phyloP scores from a whole-genome alignment of 1,140 invertebrate species.

The Eciton burchellii region DNA sequence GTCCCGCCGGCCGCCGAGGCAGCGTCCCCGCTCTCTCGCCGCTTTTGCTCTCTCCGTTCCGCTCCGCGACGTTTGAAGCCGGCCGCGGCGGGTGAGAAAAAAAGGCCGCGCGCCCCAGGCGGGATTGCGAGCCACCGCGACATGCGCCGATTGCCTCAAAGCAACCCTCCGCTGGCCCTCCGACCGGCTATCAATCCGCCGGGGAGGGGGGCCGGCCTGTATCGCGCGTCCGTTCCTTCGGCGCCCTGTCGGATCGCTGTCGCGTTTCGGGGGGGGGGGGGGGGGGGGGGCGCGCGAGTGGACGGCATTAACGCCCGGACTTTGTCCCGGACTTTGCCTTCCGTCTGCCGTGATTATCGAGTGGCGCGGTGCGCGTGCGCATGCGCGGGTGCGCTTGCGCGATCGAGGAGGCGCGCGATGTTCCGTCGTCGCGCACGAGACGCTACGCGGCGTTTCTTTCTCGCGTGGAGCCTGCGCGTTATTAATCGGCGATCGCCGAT shows the following conservation, averaged over 20 bases:
- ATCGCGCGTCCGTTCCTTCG: constrained; percentile 7
- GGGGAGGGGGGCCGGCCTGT: neutral
- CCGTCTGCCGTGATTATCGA: no score
- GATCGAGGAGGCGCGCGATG: neutral
- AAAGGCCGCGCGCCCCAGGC: constrained; percentile 1
- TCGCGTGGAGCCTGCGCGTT: no score
- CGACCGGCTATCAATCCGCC: constrained; percentile 13
- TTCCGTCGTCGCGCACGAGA: no score
- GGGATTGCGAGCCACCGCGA: constrained; percentile 68
- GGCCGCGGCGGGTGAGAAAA: constrained; percentile 38
- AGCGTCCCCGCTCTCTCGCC: constrained; percentile 36
- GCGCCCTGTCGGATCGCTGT: neutral
- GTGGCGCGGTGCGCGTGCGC: no score
- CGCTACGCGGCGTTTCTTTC: no score
- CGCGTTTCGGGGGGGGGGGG: no score
- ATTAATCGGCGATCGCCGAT: neutral
- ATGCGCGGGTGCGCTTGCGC: no score
- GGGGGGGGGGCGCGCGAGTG: no score
- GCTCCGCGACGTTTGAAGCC: constrained; percentile 57
- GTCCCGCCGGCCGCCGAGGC: no score
- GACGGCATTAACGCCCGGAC: no score
- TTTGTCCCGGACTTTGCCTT: neutral
- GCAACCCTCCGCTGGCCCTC: constrained; percentile 50
- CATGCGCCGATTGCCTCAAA: constrained; percentile 57
- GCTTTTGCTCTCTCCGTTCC: constrained; percentile 43